Evolutionary conservation across 1,140 invertebrate species (phyloP), one percentile per base, ranked within the genome.

Genomic region (Tetramorium simillimum): DNA sequence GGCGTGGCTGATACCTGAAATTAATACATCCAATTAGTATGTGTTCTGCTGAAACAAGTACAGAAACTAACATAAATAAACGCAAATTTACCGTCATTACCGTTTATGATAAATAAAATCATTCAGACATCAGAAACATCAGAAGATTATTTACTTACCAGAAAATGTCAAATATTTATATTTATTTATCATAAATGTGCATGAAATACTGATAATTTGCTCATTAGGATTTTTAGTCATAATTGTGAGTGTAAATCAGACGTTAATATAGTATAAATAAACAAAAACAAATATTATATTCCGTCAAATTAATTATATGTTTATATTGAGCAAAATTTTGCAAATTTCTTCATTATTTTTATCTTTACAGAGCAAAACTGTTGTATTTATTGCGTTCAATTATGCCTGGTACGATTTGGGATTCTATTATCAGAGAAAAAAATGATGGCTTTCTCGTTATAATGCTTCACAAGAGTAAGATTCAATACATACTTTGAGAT

Each of bases 381-480:
- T 90, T 2, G 49, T 63, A 21, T 33, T n/a, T 5, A 28, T 9
- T n/a, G 72, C 46, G 0, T 77, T 82, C 4, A 40, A 87, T 76
- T 46, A 21, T 1, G 21, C n/a, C 1, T 89, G 88, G 77, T 89
- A 89, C 10, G 12, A 77, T 18, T 24, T 89, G n/a, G 56, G 43
- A 16, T 69, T 40, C 2, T 89, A 7, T 73, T 89, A 33, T 33
- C 28, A 33, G 28, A 33, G 28, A 2, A 33, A 33, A 33, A 33
- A 33, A 33, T 46, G 12, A 46, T 56, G 16, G 72, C 77, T 37
- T 43, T 89, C 3, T 90, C 86, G 6, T 78, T 89, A 24, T 49
- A 81, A 21, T 73, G 58, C n/a, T 90, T 89, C 24, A 40, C 88
- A 28, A 73, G 46, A 53, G 89, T 89, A 89, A 87, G 73, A 18